phyloP scores from a whole-genome alignment of 1,140 invertebrate genomes.

The Ridgeia piscesae region DNA sequence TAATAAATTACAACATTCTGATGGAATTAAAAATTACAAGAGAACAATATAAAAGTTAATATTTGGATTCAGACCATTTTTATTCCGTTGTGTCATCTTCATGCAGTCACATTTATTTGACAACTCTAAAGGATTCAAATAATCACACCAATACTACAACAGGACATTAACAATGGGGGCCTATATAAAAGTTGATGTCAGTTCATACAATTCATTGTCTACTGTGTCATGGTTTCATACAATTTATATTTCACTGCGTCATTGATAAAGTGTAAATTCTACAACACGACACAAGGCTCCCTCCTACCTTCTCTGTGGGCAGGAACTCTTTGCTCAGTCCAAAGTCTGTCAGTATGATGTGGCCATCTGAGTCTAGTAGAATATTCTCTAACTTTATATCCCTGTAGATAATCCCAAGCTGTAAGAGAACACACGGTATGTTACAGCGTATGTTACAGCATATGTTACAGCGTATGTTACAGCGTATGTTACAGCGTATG shows the following conservation, averaged over 20 bases:
- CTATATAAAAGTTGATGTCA: too few relatives aligned
- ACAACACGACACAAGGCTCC: background rate
- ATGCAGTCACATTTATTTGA: background rate
- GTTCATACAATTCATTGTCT: too few relatives aligned
- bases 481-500: too few relatives aligned
- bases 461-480: too few relatives aligned
- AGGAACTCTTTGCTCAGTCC: slow-evolving; percentile 94
- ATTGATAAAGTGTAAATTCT: slow-evolving; percentile 12
- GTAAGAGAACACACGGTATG: slow-evolving; percentile 29
- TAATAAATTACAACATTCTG: background rate
- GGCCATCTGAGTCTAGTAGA: slow-evolving; percentile 91
- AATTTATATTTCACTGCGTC: too few relatives aligned
- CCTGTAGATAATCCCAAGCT: slow-evolving; percentile 92
- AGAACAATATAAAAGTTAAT: background rate
- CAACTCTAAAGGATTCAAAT: background rate
- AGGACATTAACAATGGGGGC: too few relatives aligned
- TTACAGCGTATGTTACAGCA: background rate
- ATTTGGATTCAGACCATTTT: background rate
- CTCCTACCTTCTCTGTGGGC: slow-evolving; percentile 66
- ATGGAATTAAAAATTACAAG: background rate
- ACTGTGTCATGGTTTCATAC: too few relatives aligned
- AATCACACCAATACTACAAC: background rate
- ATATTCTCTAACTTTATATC: slow-evolving; percentile 82
- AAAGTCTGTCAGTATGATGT: slow-evolving; percentile 98
- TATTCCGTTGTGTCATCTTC: background rate